Conservation (phyloP, 2,888 invertebrate species). For the Nephrotoma appendiculata region DNA sequence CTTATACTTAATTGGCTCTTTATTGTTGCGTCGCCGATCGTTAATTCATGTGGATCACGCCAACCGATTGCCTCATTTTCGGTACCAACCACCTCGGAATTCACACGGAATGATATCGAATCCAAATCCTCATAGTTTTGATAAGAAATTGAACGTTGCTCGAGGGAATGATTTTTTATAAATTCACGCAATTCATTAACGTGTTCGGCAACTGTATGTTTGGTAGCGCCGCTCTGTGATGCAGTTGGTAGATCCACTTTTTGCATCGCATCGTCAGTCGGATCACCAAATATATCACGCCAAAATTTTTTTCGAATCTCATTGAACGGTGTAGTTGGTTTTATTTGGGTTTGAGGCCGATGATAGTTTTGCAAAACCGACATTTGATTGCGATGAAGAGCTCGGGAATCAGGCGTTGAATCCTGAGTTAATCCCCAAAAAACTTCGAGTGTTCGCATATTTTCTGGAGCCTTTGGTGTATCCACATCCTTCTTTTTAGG, state of each 20-base stretch:
- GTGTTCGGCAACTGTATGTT: background rate
- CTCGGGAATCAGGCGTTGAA: background rate
- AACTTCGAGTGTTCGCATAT: background rate
- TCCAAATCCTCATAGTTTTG: constrained; percentile 10
- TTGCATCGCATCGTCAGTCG: constrained; percentile 5
- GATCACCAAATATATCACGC: constrained; percentile 13
- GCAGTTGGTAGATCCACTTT: constrained; percentile 17
- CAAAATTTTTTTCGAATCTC: constrained; percentile 12
- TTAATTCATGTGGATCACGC: constrained; percentile 43
- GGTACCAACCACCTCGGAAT: constrained; percentile 10
- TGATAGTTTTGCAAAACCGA: background rate
- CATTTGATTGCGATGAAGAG: background rate
- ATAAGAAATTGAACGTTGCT: constrained; percentile 11
- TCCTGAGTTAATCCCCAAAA: background rate
- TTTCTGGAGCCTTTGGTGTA: constrained; percentile 30
- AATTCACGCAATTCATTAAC: constrained; percentile 25
- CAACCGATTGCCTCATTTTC: constrained; percentile 55
- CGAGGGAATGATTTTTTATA: constrained; percentile 22
- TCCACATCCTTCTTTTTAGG: constrained; percentile 21
- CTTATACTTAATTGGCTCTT: constrained; percentile 19
- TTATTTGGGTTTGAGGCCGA: background rate
- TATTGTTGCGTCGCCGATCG: constrained; percentile 16
- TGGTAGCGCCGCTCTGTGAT: constrained; percentile 4
- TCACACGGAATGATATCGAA: constrained; percentile 2
- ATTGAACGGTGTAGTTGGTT: constrained; percentile 6